Conservation (phyloP, 23 tunicate species). For the Phallusia fumigata region DNA sequence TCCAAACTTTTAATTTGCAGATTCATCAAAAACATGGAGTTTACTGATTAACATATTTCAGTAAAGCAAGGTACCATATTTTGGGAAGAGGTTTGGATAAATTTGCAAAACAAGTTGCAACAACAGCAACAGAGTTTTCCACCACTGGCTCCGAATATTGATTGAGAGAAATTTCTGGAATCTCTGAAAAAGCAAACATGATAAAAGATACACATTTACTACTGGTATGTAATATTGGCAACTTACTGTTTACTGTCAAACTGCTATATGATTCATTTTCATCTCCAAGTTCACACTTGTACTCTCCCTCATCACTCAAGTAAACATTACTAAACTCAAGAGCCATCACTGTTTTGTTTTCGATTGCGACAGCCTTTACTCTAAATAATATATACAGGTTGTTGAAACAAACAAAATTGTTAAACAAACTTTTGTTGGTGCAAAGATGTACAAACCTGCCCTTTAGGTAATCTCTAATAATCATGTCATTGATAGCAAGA, state of each 20-base stretch:
- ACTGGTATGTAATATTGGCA: not conserved
- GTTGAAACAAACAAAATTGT: too few relatives aligned
- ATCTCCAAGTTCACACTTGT: not conserved
- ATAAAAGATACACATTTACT: not conserved
- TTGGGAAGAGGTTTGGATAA: constrained; percentile 41
- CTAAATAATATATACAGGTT: too few relatives aligned
- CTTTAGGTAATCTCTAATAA: not conserved
- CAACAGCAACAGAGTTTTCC: constrained; percentile 24
- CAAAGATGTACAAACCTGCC: not conserved
- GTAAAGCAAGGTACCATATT: constrained; percentile 23
- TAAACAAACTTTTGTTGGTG: too few relatives aligned
- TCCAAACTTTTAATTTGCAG: not conserved
- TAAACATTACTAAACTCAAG: not conserved
- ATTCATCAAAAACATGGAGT: too few relatives aligned
- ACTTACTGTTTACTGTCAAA: not conserved
- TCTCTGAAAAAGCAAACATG: not conserved
- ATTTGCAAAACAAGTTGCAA: constrained; percentile 38
- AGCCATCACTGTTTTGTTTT: not conserved
- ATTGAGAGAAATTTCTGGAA: constrained; percentile 6
- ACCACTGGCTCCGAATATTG: constrained; percentile 8
- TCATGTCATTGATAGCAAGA: not conserved
- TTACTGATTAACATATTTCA: too few relatives aligned
- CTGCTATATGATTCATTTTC: not conserved
- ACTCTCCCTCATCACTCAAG: constrained; percentile 20
- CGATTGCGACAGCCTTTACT: too few relatives aligned